Evolutionary conservation across 2,888 invertebrate species (phyloP), one percentile per base, ranked within the genome.

Genomic region (Leucania comma): DNA sequence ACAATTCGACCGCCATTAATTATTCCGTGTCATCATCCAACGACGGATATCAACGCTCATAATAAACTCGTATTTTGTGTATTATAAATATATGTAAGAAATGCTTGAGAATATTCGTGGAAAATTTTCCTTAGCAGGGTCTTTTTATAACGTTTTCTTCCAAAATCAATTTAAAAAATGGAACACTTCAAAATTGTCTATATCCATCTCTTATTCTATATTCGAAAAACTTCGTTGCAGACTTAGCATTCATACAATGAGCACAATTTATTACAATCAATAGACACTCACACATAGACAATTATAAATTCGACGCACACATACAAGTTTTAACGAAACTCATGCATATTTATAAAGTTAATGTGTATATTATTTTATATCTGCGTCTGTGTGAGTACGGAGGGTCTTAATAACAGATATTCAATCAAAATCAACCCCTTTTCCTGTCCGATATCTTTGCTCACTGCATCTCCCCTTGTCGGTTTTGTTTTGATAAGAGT

Each of bases 341-440:
- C 94, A 95, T 96, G 95, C 93, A 96, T 96, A 96, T 96, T 95
- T 94, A 96, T 95, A 95, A 94, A 91, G 90, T 93, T 90, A 91
- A 90, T 89, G 92, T 92, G 93, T 95, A 93, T 94, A 94, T 94
- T 95, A 95, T 95, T 94, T 94, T 93, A 93, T 93, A 91, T 91
- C 89, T 92, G 90, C 87, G 91, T 83, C 83, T 92, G 92, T 94
- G 94, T 92, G 94, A 83, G 91, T 86, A 83, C 78, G 89, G 91
- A 91, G 91, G 95, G 94, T 92, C 92, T 94, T 93, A 95, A 96
- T 95, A 95, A 94, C 96, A 95, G 95, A 96, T 96, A 96, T 96
- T 96, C 96, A 95, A 96, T 96, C 96, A 95, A 95, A 95, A 93
- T 93, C 94, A 94, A 95, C 95, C 96, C 95, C 91, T 94, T 93